Evolutionary conservation across 2,888 invertebrate species (phyloP), one percentile per base, ranked within the genome.

Genomic region (Petrolisthes cinctipes): DNA sequence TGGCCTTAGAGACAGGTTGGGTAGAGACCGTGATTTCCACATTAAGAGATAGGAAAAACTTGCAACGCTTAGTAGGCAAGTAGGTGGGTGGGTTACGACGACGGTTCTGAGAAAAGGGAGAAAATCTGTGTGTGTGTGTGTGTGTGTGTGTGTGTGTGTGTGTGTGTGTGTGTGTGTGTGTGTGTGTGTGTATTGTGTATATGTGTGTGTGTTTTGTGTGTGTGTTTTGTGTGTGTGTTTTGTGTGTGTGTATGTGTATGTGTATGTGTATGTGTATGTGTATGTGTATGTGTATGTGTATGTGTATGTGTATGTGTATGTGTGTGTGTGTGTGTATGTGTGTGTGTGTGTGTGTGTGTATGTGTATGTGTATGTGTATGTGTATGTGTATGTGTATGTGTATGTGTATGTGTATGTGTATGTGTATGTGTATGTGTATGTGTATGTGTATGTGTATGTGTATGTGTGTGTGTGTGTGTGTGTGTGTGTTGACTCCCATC

Each of bases 201-300:
- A n/a, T n/a, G n/a, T n/a, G n/a, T n/a, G n/a, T n/a, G n/a, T n/a
- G n/a, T n/a, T n/a, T n/a, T 79, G 51, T 79, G 51, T 79, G 51
- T 79, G 51, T 79, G 53, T 57, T 57, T n/a, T 57, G 53, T 57
- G 20, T 80, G 2, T 56, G 5, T 79, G 51, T 56, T 5, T 37
- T 79, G 51, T 56, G 17, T 53, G 51, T 79, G 37, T 82, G 11
- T 80, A 80, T 80, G 51, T 54, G 51, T 54, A 53, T 79, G 54
- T 79, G 14, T 79, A 79, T 79, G 14, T 79, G 51, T 54, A 37
- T 79, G 54, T 79, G 51, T 79, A 79, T 79, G n/a, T 79, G 54
- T 80, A 17, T 82, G 7, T 66, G 51, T 82, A 23, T 82, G 23
- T 82, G 51, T 80, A 54, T 80, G 51, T 82, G 61, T 82, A 68